phyloP scores from a whole-genome alignment of 2,888 invertebrate genomes.

The Xestia xanthographa region DNA sequence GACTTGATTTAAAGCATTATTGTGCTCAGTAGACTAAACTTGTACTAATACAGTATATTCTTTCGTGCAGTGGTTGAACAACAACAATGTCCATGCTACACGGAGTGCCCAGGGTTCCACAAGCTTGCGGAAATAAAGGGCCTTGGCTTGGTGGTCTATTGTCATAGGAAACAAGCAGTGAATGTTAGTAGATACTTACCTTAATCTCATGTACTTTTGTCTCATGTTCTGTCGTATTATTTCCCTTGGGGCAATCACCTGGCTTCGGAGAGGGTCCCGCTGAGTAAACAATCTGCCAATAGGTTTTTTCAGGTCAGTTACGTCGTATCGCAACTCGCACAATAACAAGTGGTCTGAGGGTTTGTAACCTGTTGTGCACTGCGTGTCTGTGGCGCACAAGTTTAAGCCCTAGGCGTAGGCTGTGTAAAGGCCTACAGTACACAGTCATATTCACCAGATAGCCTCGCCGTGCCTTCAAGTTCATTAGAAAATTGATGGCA shows the following conservation, averaged over 20 bases:
- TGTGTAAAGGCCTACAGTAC: neutral
- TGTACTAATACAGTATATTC: neutral
- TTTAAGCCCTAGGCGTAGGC: neutral
- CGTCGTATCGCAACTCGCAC: neutral
- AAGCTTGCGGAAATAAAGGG: slow-evolving; percentile 72
- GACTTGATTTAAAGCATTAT: neutral
- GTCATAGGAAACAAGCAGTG: slow-evolving; percentile 56
- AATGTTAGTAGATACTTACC: slow-evolving; percentile 62
- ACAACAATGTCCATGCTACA: slow-evolving; percentile 45
- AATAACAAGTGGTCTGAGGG: neutral
- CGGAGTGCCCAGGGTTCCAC: slow-evolving; percentile 48
- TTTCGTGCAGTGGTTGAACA: slow-evolving; percentile 38
- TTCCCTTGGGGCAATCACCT: neutral
- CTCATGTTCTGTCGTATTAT: neutral
- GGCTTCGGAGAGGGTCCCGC: neutral
- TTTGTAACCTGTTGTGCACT: neutral
- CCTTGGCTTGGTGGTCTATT: slow-evolving; percentile 74
- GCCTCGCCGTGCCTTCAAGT: neutral
- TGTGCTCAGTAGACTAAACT: neutral
- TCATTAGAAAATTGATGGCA: neutral
- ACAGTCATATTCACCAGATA: neutral
- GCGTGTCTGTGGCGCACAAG: neutral
- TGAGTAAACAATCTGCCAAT: neutral
- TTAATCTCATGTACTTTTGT: neutral
- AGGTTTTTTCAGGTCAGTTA: neutral